phyloP scores from a whole-genome alignment of 2,888 invertebrate genomes.

The Neoaliturus tenellus region DNA sequence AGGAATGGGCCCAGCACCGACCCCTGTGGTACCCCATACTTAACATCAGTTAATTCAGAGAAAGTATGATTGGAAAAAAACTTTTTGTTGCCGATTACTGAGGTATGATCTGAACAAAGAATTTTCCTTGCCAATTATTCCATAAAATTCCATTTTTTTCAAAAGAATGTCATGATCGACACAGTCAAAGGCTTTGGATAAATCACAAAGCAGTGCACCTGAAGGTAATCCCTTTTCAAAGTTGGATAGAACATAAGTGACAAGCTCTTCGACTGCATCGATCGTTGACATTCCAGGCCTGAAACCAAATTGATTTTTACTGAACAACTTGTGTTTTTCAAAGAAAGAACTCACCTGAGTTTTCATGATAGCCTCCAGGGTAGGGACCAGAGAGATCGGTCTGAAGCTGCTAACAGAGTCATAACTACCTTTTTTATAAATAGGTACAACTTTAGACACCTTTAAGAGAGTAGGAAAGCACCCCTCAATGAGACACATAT shows the following conservation, averaged over 20 bases:
- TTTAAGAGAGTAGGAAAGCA: slow-evolving; percentile 14
- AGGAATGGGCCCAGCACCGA: slow-evolving; percentile 21
- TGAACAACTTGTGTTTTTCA: not conserved
- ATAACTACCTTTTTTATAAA: slow-evolving; percentile 12
- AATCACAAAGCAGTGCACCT: not conserved
- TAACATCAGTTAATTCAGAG: slow-evolving; percentile 9
- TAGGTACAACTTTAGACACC: slow-evolving; percentile 37
- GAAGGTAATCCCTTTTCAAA: not conserved
- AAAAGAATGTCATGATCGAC: slow-evolving; percentile 36
- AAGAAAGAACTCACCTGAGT: not conserved
- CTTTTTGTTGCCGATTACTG: slow-evolving; percentile 37
- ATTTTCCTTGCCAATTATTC: slow-evolving; percentile 15
- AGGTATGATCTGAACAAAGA: slow-evolving; percentile 38
- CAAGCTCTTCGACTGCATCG: slow-evolving; percentile 6
- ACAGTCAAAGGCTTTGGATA: slow-evolving; percentile 19
- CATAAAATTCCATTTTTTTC: not conserved
- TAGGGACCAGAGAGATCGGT: slow-evolving; percentile 38
- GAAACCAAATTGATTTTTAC: slow-evolving; percentile 19
- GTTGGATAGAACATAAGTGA: not conserved
- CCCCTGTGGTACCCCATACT: slow-evolving; percentile 41
- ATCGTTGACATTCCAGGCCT: slow-evolving; percentile 20
- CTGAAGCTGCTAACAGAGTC: slow-evolving; percentile 26
- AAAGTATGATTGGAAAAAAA: not conserved
- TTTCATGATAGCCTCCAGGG: slow-evolving; percentile 17
- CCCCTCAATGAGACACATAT: slow-evolving; percentile 20